Evolutionary conservation across 2,113 vertebrate genomes (phyloP), one percentile per base, ranked within the genome.

Genomic region (Coptodon bakossiorum): DNA sequence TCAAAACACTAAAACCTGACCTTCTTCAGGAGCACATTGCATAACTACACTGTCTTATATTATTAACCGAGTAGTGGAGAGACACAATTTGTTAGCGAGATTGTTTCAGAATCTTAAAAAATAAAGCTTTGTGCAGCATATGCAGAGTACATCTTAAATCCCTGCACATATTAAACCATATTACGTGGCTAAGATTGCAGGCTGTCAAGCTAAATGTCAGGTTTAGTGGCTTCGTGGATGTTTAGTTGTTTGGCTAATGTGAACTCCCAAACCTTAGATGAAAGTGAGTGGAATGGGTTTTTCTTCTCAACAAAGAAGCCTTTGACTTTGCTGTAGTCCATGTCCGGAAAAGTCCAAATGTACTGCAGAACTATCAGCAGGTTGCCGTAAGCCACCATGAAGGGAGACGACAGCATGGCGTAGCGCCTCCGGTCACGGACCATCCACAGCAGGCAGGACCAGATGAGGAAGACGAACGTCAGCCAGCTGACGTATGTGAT

Each of bases 401-500:
- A 99, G 1, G 99, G 99, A 2, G 99, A 99, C 19, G 97, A 97
- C 86, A 99, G 95, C 99, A 99, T 99, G 84, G 98, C 98, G 0
- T 99, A 99, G 57, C 98, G 98, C 86, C 99, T 96, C 59, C 98
- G 93, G 93, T 99, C 97, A 31, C 98, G 97, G 89, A 99, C 97
- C 98, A 99, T 99, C 98, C 99, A 99, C 63, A 99, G 89, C 1
- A 96, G 95, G 71, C 99, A 99, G 1, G 98, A 99, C 99, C 99
- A 99, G 68, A 99, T 98, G 85, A 99, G 93, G 56, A 99, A 96
- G 54, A 99, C 97, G 34, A 99, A 99, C 3, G 99, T 99, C 91
- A 98, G 88, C 99, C 98, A 99, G 95, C 98, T 99, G 92, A 99
- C 97, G n/a, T 99, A 99, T 0, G 98, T 99, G 94, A 99, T 99